A percentile compares a stretch with the other conserved stretches of the same genome.
Conservation (phyloP, 2,797 vertebrate species). For the Eulemur coronatus region DNA sequence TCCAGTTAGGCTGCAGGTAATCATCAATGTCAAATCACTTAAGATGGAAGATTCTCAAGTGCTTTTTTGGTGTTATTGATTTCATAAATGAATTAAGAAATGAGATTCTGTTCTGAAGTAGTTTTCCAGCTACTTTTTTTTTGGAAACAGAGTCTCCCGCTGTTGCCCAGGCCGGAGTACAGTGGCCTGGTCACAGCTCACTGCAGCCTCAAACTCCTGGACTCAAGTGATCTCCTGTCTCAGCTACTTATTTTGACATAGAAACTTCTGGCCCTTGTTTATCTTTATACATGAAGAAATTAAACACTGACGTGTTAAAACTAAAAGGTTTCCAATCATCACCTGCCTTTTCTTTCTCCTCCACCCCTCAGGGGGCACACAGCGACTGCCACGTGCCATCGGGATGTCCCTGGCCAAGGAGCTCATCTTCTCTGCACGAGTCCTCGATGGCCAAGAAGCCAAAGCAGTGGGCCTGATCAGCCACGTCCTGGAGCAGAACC, state of each 20-base stretch:
- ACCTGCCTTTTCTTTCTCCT: conserved; percentile 5
- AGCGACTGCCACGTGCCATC: conserved; percentile 93
- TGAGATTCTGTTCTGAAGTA: neutral
- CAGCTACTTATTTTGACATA: neutral
- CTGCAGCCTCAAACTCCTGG: too few relatives aligned
- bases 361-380: conserved; percentile 90
- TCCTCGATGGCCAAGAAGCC: conserved; percentile 93
- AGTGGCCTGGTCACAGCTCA: too few relatives aligned
- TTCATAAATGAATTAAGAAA: neutral
- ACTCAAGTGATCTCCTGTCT: too few relatives aligned
- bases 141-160: too few relatives aligned
- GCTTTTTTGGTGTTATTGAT: neutral
- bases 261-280: neutral
- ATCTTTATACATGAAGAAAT: neutral
- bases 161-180: too few relatives aligned
- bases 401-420: conserved; percentile 95
- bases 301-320: neutral
- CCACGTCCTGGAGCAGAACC: conserved; percentile 94
- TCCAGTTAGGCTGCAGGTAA: accelerated
- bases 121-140: neutral
- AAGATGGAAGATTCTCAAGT: neutral
- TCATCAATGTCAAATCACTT: neutral
- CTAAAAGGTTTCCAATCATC: neutral
- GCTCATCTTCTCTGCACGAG: conserved; percentile 94
- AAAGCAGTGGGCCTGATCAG: conserved; percentile 91